Base-by-base conservation (phyloP, 2,888 invertebrate genomes). In the Piscicola geometra region DNA sequence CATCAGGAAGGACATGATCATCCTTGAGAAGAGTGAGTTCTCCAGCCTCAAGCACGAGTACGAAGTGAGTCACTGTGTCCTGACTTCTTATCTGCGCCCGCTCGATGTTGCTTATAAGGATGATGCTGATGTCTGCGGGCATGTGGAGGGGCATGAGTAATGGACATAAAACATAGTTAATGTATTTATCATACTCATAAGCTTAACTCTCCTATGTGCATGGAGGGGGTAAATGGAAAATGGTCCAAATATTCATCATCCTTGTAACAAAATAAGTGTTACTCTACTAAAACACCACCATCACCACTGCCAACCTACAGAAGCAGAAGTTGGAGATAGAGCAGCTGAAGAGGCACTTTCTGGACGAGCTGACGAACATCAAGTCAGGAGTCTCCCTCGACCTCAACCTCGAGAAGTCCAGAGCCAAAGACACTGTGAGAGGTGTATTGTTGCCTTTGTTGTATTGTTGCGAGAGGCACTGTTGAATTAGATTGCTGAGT, bases 11-110 rank as follows among this genome's bases (percentile, higher is more conserved):
- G 85, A 85, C 78, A 85, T 85, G 85, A 82, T 84, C 9, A 84
- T 85, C 47, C 76, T 85, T n/a, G 84, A 85, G 78, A 85, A 84
- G 77, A 84, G 84, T 80, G 85, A 85, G 79, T 85, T 85, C 77
- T 83, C 84, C 3, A 80, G 82, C 75, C 80, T 85, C 30, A 81
- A 83, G 75, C 83, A 83, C 81, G 85, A 85, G 75, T 84, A 84
- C 78, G 84, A 85, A 81, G 83, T 84, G 80, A 76, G 78, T n/a
- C n/a, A n/a, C n/a, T n/a, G n/a, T n/a, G 15, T 66, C 66, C 15
- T 66, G 15, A 21, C 25, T 66, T 28, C 25, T 21, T n/a, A n/a
- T n/a, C n/a, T n/a, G n/a, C n/a, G n/a, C n/a, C n/a, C n/a, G n/a
- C n/a, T n/a, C n/a, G n/a, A 21, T 66, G 12, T 12, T 21, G 25